Evolutionary conservation across 1,140 invertebrate genomes (phyloP).

Genomic region (Tetragnatha versicolor): DNA sequence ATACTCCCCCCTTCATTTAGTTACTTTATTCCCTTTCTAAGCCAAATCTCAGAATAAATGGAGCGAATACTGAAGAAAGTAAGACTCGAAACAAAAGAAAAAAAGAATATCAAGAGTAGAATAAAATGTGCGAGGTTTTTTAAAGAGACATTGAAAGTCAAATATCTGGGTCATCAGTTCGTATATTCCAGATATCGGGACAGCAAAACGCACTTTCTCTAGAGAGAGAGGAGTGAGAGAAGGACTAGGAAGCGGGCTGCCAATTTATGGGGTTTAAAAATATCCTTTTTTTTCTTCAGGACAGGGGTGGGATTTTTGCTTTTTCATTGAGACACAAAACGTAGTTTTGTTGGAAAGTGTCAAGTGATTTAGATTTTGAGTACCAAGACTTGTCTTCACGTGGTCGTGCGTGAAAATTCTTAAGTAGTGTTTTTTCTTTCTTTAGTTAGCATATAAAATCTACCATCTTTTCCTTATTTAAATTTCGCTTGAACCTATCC

Average conservation of each 20-base stretch:
- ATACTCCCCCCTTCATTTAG: too few relatives aligned
- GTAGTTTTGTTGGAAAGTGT: conserved; percentile 25
- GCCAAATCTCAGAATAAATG: neutral
- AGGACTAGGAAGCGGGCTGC: neutral
- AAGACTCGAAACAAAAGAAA: neutral
- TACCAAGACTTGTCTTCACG: too few relatives aligned
- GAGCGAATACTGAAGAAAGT: neutral
- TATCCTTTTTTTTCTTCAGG: conserved; percentile 22
- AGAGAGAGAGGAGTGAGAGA: neutral
- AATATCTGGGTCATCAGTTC: conserved; percentile 48
- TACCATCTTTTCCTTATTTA: too few relatives aligned
- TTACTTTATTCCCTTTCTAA: too few relatives aligned
- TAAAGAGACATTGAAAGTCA: conserved; percentile 36
- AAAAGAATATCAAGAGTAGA: neutral
- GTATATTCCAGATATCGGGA: conserved; percentile 38
- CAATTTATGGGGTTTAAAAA: conserved; percentile 27
- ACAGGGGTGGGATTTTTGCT: neutral
- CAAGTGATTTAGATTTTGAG: conserved; percentile 30
- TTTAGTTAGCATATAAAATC: too few relatives aligned
- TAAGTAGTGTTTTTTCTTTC: too few relatives aligned
- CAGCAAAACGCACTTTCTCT: conserved; percentile 12
- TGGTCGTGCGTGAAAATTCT: too few relatives aligned
- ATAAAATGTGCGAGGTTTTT: conserved; percentile 14
- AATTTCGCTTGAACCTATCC: too few relatives aligned
- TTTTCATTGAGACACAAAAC: conserved; percentile 16